A percentile compares a stretch with the other conserved stretches of the same genome.
Conservation (phyloP, 2,797 vertebrate species). For the Diplodus sargus region DNA sequence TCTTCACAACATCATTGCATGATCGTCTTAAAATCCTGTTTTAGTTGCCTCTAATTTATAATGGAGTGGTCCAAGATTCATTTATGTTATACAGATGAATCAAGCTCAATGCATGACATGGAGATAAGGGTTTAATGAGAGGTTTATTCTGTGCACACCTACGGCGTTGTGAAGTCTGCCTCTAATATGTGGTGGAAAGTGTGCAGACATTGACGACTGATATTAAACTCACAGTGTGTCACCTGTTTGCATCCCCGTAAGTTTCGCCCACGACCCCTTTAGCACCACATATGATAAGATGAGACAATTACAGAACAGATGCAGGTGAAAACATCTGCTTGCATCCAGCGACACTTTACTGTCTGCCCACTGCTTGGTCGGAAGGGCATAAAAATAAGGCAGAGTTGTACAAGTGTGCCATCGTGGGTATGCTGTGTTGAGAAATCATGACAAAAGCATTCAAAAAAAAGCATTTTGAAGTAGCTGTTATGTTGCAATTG, state of each 20-base stretch:
- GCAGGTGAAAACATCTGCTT: conserved; percentile 39
- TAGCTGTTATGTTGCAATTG: background rate
- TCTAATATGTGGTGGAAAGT: background rate
- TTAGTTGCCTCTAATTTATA: no score
- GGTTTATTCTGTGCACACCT: background rate
- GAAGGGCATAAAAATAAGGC: background rate
- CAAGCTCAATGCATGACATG: no score
- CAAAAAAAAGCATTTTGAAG: background rate
- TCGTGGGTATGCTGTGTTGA: background rate
- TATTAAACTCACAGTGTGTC: background rate
- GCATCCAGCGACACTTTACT: background rate
- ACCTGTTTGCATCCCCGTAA: background rate
- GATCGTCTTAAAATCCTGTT: no score
- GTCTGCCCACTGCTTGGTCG: conserved; percentile 4
- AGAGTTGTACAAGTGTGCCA: background rate
- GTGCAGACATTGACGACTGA: background rate
- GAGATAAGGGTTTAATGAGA: no score
- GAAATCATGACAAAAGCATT: background rate
- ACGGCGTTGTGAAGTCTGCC: background rate
- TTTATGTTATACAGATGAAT: no score
- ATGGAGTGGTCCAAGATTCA: no score
- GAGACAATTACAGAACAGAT: conserved; percentile 27
- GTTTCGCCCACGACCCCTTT: background rate
- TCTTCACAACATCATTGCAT: no score
- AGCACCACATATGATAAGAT: conserved; percentile 20